Evolutionary conservation across 2,888 invertebrate species (phyloP), one percentile per base, ranked within the genome.

Genomic region (Hydraecia micacea): DNA sequence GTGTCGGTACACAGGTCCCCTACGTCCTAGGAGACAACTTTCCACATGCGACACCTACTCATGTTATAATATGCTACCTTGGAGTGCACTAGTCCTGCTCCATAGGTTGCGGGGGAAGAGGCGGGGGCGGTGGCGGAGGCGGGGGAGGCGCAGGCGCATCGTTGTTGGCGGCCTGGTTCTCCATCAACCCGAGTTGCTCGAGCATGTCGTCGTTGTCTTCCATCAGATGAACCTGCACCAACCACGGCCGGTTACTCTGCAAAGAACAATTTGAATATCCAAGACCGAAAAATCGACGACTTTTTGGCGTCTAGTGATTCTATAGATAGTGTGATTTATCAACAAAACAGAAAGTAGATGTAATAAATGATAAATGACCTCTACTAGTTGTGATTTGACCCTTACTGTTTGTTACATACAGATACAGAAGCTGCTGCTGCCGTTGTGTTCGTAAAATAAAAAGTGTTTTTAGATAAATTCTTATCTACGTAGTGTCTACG

Each of bases 81-180:
- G 85, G 83, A 87, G 76, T 88, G 88, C 80, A 66, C 83, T 91
- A 92, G 84, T 95, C 95, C 83, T 96, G 96, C 89, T 96, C 95
- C 95, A 96, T 94, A 96, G 98, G 89, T 95, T 98, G 84, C 98
- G 88, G 88, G 7, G 99, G 75, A 91, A 98, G 68, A 95, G 97
- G 98, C 66, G 99, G 99, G 92, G 99, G 98, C 0, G 89, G 91
- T 0, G 89, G 92, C 11, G 92, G 98, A 1, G 81, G 81, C 13
- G 81, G 81, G 97, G 81, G 97, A 97, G 88, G 98, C 97, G 79
- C 99, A 98, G 90, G 91, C n/a, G 91, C 91, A 62, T 92, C 90
- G 83, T 94, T 93, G 89, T 95, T 94, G 81, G 91, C 93, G 21
- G 87, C 93, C 82, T 92, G 95, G 90, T 96, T 95, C 85, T 96